Percentiles rank a stretch among this genome's conserved stretches.
phyloP scores from a whole-genome alignment of 2,113 vertebrate genomes.

The Myotis brandtii region DNA sequence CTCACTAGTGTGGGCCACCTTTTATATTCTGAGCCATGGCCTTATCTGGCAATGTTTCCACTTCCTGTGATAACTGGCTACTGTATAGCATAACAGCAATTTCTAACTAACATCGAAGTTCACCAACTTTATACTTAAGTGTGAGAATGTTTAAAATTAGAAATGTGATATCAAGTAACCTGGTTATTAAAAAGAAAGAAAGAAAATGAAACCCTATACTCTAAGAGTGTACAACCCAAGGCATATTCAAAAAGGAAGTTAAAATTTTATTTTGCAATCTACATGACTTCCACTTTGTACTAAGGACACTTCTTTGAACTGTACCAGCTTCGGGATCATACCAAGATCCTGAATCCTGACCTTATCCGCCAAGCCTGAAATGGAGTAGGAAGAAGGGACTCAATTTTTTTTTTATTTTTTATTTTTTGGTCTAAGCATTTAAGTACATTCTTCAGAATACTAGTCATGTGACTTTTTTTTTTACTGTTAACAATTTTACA shows the following conservation, averaged over 20 bases:
- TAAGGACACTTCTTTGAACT: neutral
- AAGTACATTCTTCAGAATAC: neutral
- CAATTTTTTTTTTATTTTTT: neutral
- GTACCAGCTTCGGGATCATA: neutral
- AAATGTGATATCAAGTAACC: neutral
- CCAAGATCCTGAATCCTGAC: neutral
- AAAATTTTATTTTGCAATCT: neutral
- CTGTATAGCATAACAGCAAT: neutral
- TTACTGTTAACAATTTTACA: neutral
- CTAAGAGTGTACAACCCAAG: neutral
- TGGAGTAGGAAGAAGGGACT: neutral
- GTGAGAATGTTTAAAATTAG: conserved; percentile 7
- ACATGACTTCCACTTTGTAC: neutral
- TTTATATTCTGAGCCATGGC: conserved; percentile 15
- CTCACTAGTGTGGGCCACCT: neutral
- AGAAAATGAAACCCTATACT: neutral
- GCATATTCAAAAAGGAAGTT: neutral
- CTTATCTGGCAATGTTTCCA: neutral
- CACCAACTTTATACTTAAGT: neutral
- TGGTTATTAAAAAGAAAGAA: neutral
- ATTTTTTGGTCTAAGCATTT: neutral
- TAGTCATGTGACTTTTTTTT: neutral
- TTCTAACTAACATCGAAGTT: conserved; percentile 12
- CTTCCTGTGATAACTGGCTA: conserved; percentile 57
- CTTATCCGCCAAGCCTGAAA: neutral